phyloP scores from a whole-genome alignment of 2,888 invertebrate species.

The Sinhomidia bicolor region DNA sequence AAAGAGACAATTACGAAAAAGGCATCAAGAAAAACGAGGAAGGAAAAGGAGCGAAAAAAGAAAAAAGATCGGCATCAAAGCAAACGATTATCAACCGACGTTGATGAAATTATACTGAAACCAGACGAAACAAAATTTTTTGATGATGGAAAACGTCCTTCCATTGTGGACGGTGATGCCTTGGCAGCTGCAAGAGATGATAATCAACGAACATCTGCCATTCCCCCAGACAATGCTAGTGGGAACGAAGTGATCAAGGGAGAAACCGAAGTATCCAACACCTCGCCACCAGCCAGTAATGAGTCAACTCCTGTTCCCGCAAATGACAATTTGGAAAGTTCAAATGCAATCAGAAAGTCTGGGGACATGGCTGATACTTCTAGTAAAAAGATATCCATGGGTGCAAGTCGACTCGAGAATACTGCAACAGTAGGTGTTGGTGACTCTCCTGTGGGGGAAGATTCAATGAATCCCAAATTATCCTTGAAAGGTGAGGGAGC shows the following conservation, averaged over 20 bases:
- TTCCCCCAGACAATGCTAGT: background rate
- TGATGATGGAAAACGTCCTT: background rate
- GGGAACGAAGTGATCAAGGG: background rate
- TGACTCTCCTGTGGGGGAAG: too few species aligned
- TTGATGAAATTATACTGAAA: background rate
- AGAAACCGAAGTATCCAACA: background rate
- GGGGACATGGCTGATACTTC: too few species aligned
- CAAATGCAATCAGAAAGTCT: background rate
- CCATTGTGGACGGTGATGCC: background rate
- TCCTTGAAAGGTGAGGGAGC: too few species aligned
- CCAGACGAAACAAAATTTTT: background rate
- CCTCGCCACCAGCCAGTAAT: background rate
- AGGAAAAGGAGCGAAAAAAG: constrained; percentile 13
- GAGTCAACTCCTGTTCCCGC: background rate
- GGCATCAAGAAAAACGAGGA: background rate
- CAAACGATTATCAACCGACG: background rate
- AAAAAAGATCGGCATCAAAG: constrained; percentile 5
- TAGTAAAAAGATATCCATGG: too few species aligned
- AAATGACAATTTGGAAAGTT: background rate
- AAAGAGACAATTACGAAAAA: background rate
- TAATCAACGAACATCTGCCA: background rate
- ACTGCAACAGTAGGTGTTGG: too few species aligned
- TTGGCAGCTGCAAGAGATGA: background rate
- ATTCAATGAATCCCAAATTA: too few species aligned
- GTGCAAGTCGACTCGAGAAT: too few species aligned